Percentiles rank a stretch among this genome's conserved stretches.
Conservation (phyloP, 2,888 invertebrate genomes). For the Colletes collaris region DNA sequence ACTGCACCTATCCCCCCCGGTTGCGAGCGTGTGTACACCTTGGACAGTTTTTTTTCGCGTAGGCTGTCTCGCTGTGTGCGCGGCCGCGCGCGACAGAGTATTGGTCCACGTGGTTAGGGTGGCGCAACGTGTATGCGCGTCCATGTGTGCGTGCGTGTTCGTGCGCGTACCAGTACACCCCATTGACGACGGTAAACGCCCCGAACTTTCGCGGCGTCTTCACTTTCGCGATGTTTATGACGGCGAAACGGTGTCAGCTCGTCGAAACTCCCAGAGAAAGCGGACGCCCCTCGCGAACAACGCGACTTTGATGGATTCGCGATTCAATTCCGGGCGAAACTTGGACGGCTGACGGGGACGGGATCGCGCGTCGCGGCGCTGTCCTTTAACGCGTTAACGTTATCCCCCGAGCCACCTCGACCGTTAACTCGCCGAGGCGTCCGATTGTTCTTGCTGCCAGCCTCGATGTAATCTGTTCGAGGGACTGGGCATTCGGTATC, state of each 20-base stretch:
- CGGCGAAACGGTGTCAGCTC: constrained; percentile 52
- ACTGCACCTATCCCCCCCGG: constrained; percentile 10
- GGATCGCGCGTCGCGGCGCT: not conserved
- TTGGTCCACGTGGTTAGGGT: constrained; percentile 59
- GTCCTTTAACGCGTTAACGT: constrained; percentile 1
- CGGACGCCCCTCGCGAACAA: not conserved
- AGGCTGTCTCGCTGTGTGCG: constrained; percentile 10
- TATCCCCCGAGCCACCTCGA: not conserved
- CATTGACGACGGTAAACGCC: constrained; percentile 70
- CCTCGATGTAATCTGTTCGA: too few relatives aligned
- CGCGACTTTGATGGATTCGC: constrained; percentile 11
- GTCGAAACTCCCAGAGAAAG: constrained; percentile 31
- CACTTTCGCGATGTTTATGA: constrained; percentile 62
- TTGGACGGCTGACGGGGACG: not conserved
- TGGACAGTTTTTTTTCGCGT: constrained; percentile 68
- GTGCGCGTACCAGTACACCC: constrained; percentile 60
- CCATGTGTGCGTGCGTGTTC: constrained; percentile 32
- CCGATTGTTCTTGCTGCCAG: too few relatives aligned
- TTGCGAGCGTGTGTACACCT: constrained; percentile 47
- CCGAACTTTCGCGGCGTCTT: constrained; percentile 62
- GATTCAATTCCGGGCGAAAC: constrained; percentile 8
- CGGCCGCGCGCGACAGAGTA: constrained; percentile 27
- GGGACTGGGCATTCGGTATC: too few relatives aligned
- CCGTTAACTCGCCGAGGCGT: too few relatives aligned
- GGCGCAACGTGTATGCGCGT: constrained; percentile 11